Evolutionary conservation across 2,113 vertebrate genomes (phyloP), one percentile per base, ranked within the genome.

Genomic region (Antigone vipio): DNA sequence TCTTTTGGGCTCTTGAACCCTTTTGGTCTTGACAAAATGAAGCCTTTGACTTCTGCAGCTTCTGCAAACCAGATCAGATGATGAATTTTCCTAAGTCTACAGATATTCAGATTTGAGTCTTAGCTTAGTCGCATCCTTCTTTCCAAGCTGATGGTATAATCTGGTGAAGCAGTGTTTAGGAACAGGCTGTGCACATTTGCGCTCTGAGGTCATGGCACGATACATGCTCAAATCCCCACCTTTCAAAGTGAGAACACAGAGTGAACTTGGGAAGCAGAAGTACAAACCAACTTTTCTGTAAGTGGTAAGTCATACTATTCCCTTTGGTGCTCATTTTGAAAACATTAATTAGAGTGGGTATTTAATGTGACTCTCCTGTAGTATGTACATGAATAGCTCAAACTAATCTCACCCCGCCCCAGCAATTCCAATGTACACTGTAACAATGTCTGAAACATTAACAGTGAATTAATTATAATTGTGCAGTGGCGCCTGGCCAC

Each of bases 381-480:
- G 84, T 82, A 92, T 22, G 92, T 85, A 88, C 89, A 82, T 18
- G 58, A 82, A 75, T 83, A 95, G 80, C 84, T 97, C 89, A 49
- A 82, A 75, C 80, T 95, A 95, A 97, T 95, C 95, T 95, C 81
- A 93, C 45, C 81, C 91, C 3, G 23, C 89, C 95, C 96, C 92
- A 95, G 95, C 94, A 96, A 89, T 92, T 96, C 94, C 95, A 92
- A 87, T 76, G 94, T 91, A 85, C 4, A 2, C 92, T 58, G 74
- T 64, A 92, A 92, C 92, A 89, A 87, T 38, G 95, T 76, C 92
- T 93, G 89, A 95, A 92, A 95, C 86, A 91, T 97, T 97, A 95
- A 95, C 94, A 97, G 77, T 88, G 92, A 97, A 95, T 97, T 95
- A 96, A 96, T 96, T 97, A 93, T 88, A 95, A 95, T 93, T 95